Percentiles rank a stretch among this genome's conserved stretches.
phyloP scores from a whole-genome alignment of 2,797 vertebrate genomes.

The Mormyrus proboscirostris region DNA sequence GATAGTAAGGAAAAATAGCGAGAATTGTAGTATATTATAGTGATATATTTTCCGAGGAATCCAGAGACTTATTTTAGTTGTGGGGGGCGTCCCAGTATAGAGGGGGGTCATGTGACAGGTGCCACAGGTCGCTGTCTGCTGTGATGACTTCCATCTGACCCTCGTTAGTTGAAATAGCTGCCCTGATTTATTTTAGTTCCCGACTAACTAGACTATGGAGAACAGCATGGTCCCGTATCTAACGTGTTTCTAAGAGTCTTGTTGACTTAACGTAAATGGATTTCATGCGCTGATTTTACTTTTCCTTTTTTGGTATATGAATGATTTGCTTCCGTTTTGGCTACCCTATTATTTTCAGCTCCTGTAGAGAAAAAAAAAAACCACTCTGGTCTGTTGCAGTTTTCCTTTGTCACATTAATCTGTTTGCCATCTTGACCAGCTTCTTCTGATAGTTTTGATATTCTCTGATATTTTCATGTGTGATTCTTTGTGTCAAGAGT shows the following conservation, averaged over 20 bases:
- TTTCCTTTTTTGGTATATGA: background rate
- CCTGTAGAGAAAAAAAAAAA: background rate
- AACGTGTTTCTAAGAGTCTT: background rate
- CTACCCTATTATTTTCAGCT: background rate
- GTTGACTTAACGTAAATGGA: background rate
- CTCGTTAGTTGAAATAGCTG: conserved; percentile 4
- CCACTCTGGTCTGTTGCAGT: background rate
- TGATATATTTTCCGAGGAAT: background rate
- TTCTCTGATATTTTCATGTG: background rate
- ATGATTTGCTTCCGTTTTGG: background rate
- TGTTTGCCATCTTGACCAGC: background rate
- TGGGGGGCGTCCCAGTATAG: background rate
- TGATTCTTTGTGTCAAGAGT: background rate
- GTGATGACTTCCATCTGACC: background rate
- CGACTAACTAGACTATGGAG: background rate
- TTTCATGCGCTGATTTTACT: background rate
- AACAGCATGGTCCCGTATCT: background rate
- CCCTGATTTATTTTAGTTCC: background rate
- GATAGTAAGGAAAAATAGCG: background rate
- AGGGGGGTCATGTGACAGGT: background rate
- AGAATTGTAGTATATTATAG: background rate
- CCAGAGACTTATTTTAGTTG: background rate
- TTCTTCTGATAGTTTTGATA: background rate
- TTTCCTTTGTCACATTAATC: background rate
- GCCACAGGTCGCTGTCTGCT: background rate